phyloP scores from a whole-genome alignment of 2,888 invertebrate genomes.

The Pseudanteris insignis region DNA sequence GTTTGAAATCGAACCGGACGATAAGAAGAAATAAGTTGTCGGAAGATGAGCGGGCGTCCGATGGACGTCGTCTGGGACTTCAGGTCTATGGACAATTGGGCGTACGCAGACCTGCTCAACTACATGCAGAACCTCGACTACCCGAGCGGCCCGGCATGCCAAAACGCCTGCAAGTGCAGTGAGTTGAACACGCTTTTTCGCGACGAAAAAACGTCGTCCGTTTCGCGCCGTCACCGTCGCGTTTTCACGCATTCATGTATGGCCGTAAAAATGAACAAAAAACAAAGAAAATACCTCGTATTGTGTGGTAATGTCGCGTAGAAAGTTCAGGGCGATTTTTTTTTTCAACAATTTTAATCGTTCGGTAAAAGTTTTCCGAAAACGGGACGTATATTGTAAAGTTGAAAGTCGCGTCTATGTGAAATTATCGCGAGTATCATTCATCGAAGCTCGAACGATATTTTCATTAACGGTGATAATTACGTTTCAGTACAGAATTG shows the following conservation, averaged over 20 bases:
- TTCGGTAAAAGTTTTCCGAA: constrained; percentile 6
- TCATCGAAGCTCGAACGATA: too few species aligned
- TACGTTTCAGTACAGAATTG: too few species aligned
- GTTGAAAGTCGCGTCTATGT: too few species aligned
- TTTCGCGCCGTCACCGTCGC: constrained; percentile 10
- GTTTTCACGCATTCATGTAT: too few species aligned
- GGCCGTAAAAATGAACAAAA: background rate
- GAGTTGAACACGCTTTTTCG: constrained; percentile 20
- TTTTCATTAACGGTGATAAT: too few species aligned
- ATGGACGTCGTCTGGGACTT: constrained; percentile 67
- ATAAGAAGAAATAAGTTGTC: too few species aligned
- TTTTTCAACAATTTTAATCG: background rate
- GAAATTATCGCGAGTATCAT: too few species aligned
- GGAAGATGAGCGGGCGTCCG: constrained; percentile 58
- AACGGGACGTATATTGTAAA: background rate
- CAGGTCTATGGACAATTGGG: constrained; percentile 83
- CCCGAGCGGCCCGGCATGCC: constrained; percentile 26
- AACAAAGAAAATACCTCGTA: constrained; percentile 1
- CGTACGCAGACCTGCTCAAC: constrained; percentile 71
- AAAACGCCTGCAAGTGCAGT: constrained; percentile 44
- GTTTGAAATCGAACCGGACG: too few species aligned
- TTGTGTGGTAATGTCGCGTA: constrained; percentile 28
- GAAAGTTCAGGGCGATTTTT: constrained; percentile 16
- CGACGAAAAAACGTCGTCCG: background rate
- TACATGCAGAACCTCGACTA: constrained; percentile 42